These are phyloP conservation scores for Butastur rufipennis DNA, from an alignment of 2,113 vertebrate species.

Conservation along the genomic window DNA sequence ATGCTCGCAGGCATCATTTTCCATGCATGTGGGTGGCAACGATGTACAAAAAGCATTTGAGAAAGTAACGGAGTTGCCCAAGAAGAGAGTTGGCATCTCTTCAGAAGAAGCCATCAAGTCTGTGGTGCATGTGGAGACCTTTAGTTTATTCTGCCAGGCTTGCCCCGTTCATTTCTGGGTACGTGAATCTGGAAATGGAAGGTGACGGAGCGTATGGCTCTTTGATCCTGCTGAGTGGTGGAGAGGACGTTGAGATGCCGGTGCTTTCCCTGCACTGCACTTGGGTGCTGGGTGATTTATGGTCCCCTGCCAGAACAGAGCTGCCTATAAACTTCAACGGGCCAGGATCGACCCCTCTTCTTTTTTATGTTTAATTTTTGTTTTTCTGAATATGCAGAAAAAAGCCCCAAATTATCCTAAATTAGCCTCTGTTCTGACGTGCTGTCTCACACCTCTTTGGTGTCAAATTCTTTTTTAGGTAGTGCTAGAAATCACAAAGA, in stretches of 20 bases:
- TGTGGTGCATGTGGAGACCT: neutral
- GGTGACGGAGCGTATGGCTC: neutral
- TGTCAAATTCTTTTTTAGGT: constrained; percentile 23
- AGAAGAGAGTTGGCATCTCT: neutral
- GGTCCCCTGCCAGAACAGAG: neutral
- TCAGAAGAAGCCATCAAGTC: neutral
- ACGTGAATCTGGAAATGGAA: neutral
- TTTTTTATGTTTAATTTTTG: neutral
- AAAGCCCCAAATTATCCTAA: neutral
- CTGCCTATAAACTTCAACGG: neutral
- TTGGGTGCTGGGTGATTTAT: neutral
- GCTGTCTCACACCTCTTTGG: constrained; percentile 34
- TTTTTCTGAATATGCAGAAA: neutral
- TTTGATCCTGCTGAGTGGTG: neutral
- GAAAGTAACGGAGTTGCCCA: neutral
- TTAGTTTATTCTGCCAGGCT: neutral
- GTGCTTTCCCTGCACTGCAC: neutral
- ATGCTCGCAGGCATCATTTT: neutral
- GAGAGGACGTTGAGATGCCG: neutral
- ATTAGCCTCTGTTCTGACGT: constrained; percentile 25
- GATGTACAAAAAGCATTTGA: neutral
- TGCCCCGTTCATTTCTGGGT: neutral
- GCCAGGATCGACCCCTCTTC: neutral
- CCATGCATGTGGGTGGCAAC: neutral
- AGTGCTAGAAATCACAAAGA: constrained; percentile 21